Evolutionary conservation across 2,113 vertebrate genomes (phyloP).

Genomic region (Nematolebias whitei): DNA sequence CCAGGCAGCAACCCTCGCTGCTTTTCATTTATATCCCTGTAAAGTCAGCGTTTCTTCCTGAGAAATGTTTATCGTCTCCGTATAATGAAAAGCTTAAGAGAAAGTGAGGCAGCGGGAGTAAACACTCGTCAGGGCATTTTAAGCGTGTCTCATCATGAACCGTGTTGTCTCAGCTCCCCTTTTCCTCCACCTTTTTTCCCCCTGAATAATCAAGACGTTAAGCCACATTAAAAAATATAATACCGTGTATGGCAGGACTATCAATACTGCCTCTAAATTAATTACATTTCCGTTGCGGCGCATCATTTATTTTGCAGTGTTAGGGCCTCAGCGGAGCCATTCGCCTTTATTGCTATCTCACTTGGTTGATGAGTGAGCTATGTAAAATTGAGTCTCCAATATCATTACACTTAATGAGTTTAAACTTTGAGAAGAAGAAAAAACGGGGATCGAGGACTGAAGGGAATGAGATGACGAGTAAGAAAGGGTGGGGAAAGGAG

Average conservation of each 20-base stretch:
- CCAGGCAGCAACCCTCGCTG: constrained; percentile 29
- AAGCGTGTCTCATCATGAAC: constrained; percentile 74
- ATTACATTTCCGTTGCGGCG: constrained; percentile 99
- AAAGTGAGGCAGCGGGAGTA: constrained; percentile 72
- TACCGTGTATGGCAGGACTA: constrained; percentile 96
- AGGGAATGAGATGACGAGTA: constrained; percentile 38
- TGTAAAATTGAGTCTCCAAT: constrained; percentile 96
- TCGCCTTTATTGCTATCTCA: constrained; percentile 97
- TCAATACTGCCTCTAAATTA: constrained; percentile 99
- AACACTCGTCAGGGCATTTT: constrained; percentile 74
- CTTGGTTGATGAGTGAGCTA: constrained; percentile 95
- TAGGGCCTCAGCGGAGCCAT: constrained; percentile 97
- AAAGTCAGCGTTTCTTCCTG: constrained; percentile 55
- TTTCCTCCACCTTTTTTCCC: constrained; percentile 44
- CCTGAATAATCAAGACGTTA: constrained; percentile 92
- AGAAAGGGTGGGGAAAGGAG: constrained; percentile 33
- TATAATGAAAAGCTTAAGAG: constrained; percentile 82
- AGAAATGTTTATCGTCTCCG: constrained; percentile 67
- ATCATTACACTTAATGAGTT: constrained; percentile 96
- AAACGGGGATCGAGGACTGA: constrained; percentile 50
- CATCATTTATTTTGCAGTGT: constrained; percentile 98
- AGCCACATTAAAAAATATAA: constrained; percentile 98
- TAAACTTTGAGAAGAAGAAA: constrained; percentile 83
- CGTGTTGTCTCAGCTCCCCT: constrained; percentile 55
- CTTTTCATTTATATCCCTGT: constrained; percentile 42